Evolutionary conservation across 2,888 invertebrate species (phyloP).

Genomic region (Lasioglossum morio): DNA sequence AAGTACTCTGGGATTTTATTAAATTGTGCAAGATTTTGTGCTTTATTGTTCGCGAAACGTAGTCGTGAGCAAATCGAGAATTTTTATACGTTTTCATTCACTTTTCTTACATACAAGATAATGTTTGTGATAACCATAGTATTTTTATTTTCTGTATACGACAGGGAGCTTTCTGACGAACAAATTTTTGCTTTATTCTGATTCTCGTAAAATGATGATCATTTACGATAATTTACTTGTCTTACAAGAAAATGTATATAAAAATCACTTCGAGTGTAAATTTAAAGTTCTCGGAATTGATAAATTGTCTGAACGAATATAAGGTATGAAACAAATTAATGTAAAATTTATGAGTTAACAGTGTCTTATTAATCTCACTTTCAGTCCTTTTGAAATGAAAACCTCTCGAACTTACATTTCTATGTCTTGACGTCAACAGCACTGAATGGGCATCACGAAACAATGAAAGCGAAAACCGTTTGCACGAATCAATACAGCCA

Average conservation of each 20-base stretch:
- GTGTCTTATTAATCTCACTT: not conserved
- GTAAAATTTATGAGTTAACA: not conserved
- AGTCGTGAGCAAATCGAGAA: not conserved
- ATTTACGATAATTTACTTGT: too few species aligned
- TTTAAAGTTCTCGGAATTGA: not conserved
- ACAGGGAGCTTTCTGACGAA: not conserved
- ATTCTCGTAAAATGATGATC: not conserved
- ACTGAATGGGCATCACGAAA: not conserved
- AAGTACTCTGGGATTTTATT: not conserved
- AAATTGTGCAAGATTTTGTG: not conserved
- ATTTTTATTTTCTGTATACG: not conserved
- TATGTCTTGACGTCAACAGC: not conserved
- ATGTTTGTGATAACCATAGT: not conserved
- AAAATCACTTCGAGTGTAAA: not conserved
- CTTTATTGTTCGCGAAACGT: not conserved
- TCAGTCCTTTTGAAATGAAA: not conserved
- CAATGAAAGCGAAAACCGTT: conserved; percentile 1
- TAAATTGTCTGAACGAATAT: not conserved
- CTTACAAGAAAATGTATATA: not conserved
- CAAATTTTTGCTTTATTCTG: not conserved
- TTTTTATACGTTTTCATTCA: not conserved
- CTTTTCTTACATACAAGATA: not conserved
- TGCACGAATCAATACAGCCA: not conserved
- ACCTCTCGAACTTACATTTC: not conserved
- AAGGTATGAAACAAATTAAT: not conserved